Evolutionary conservation across 2,797 vertebrate genomes (phyloP).

Genomic region (Sebastes goodei): DNA sequence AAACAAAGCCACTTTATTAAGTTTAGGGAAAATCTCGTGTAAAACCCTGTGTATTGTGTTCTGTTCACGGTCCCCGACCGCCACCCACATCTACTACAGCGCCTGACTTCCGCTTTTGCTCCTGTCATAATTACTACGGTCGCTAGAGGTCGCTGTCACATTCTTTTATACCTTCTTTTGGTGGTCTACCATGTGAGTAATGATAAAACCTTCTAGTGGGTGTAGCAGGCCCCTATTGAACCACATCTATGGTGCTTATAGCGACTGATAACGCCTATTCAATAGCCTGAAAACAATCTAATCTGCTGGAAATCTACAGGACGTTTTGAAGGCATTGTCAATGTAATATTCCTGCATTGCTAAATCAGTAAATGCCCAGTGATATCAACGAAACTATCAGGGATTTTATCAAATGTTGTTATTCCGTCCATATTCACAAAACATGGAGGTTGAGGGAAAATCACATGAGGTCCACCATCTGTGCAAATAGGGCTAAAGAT

Average conservation of each 20-base stretch:
- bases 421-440: not conserved
- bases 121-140: too few species aligned
- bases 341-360: not conserved
- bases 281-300: too few species aligned
- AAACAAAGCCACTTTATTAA: too few species aligned
- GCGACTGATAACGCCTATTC: too few species aligned
- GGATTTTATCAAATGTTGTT: not conserved
- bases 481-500: slow-evolving; percentile 46
- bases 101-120: too few species aligned
- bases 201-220: too few species aligned
- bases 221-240: too few species aligned
- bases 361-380: not conserved
- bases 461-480: slow-evolving; percentile 33
- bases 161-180: too few species aligned
- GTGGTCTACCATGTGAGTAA: too few species aligned
- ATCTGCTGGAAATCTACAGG: not conserved
- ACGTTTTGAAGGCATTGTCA: not conserved
- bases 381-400: not conserved
- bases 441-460: not conserved
- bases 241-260: too few species aligned
- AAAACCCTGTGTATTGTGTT: too few species aligned
- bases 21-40: fast-evolving
- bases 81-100: too few species aligned
- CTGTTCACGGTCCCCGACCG: fast-evolving
- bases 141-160: fast-evolving